These are phyloP conservation scores for Torymus auratus DNA, from an alignment of 2,888 invertebrate genomes.

Conservation along the genomic window DNA sequence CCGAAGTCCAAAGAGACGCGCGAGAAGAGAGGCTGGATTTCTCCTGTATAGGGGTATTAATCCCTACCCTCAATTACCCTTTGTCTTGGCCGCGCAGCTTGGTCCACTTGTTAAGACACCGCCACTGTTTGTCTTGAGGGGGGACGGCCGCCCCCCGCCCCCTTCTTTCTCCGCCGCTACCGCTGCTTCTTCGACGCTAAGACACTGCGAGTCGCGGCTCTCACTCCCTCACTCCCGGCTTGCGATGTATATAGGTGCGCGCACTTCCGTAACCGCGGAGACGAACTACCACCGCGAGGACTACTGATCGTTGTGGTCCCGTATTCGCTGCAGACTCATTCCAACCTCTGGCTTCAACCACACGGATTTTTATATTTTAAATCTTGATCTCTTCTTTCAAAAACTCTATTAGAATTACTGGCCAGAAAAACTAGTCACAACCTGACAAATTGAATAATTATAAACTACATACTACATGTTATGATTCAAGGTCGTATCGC, in stretches of 20 bases:
- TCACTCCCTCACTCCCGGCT: conserved; percentile 55
- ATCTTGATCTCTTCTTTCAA: no score
- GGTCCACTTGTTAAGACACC: conserved; percentile 78
- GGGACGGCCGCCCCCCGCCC: conserved; percentile 58
- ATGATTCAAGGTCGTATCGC: no score
- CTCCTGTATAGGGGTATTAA: conserved; percentile 77
- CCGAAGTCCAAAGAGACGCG: conserved; percentile 66
- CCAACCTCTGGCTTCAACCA: background rate
- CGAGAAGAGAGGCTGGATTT: conserved; percentile 67
- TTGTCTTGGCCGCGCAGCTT: conserved; percentile 76
- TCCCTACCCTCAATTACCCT: conserved; percentile 77
- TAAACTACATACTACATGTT: no score
- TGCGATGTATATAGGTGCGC: conserved; percentile 70
- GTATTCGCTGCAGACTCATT: conserved; percentile 59
- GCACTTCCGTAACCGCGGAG: conserved; percentile 75
- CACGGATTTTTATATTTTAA: background rate
- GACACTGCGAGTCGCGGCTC: conserved; percentile 51
- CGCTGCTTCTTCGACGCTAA: conserved; percentile 59
- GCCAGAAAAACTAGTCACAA: no score
- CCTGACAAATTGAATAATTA: no score
- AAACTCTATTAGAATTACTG: no score
- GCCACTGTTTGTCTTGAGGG: conserved; percentile 77
- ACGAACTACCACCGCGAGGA: conserved; percentile 73
- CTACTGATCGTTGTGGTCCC: conserved; percentile 76
- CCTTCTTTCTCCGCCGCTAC: conserved; percentile 31